phyloP scores from a whole-genome alignment of 2,113 vertebrate species.

The Myrmophylax atrothorax region DNA sequence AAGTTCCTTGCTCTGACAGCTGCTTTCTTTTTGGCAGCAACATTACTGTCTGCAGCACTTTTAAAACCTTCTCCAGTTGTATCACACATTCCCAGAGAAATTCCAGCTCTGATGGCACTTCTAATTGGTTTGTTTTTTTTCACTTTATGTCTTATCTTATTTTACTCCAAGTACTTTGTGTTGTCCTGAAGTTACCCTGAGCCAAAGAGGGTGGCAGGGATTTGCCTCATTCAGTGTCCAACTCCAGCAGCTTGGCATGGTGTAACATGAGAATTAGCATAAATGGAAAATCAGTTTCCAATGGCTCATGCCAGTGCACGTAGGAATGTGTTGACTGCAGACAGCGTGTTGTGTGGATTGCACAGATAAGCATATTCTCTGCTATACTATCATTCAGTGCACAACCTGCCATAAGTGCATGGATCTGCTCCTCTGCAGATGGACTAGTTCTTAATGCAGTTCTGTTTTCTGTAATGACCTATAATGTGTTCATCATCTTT shows the following conservation, averaged over 20 bases:
- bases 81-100: conserved; percentile 34
- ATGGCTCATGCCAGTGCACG: neutral
- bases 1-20: neutral
- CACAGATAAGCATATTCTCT: conserved; percentile 38
- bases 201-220: conserved; percentile 8
- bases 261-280: conserved; percentile 24
- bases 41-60: conserved; percentile 7
- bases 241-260: conserved; percentile 4
- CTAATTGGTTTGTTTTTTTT: conserved; percentile 23
- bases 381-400: neutral
- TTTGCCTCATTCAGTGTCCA: conserved; percentile 22
- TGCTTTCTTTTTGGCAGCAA: conserved; percentile 28
- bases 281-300: conserved; percentile 55
- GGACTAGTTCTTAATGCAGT: neutral
- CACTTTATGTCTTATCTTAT: conserved; percentile 7
- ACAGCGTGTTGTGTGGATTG: conserved; percentile 12
- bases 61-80: conserved; percentile 12
- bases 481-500: neutral
- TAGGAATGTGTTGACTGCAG: conserved; percentile 43
- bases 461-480: conserved; percentile 21
- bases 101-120: neutral
- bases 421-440: conserved; percentile 5
- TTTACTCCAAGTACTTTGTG: conserved; percentile 12
- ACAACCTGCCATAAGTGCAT: neutral
- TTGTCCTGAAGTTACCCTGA: conserved; percentile 55